Evolutionary conservation across 2,888 invertebrate genomes (phyloP).

Genomic region (Crematogaster levior): DNA sequence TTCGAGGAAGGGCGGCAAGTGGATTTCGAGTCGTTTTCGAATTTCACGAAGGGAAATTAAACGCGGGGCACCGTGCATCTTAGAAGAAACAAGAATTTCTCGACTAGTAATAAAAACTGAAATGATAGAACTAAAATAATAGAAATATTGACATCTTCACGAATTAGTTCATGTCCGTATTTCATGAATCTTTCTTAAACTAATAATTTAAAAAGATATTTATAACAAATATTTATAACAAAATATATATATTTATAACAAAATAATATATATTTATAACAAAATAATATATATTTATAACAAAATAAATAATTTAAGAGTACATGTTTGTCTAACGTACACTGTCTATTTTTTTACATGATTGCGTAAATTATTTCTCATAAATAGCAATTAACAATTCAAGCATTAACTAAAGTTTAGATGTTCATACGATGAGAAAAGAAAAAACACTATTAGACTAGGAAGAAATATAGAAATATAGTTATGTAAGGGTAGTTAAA

Average conservation of each 20-base stretch:
- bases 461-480: slow-evolving; percentile 6
- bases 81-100: not conserved
- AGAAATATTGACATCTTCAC: not conserved
- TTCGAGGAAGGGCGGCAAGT: slow-evolving; percentile 27
- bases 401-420: not conserved
- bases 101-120: not conserved
- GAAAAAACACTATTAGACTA: not conserved
- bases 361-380: not conserved
- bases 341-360: not conserved
- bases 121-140: not conserved
- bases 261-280: too few species aligned
- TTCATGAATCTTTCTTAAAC: not conserved
- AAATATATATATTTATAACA: too few species aligned
- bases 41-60: slow-evolving; percentile 44
- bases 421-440: not conserved
- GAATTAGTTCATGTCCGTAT: not conserved
- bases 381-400: not conserved
- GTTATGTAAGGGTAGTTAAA: slow-evolving; percentile 5
- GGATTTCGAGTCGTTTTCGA: slow-evolving; percentile 28
- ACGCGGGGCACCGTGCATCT: not conserved
- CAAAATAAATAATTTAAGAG: not conserved
- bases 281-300: too few species aligned
- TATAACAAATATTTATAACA: too few species aligned
- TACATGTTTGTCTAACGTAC: not conserved
- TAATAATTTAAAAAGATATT: not conserved